Conservation (phyloP, 2,888 invertebrate genomes). For the Cantharis lateralis region DNA sequence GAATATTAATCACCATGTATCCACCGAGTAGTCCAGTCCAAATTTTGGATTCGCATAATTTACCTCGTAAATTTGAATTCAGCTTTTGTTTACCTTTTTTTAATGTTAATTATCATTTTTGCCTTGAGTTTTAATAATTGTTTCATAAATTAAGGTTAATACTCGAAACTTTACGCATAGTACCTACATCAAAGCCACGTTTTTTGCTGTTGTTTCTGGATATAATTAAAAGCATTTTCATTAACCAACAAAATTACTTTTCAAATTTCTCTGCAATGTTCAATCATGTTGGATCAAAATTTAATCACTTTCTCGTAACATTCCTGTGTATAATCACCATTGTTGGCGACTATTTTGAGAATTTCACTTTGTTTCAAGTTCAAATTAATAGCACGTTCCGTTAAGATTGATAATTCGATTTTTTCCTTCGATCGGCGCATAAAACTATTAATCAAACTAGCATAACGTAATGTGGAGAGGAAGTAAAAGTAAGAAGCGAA, state of each 20-base stretch:
- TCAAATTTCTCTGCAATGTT: not conserved
- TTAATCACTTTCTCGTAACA: not conserved
- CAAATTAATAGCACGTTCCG: not conserved
- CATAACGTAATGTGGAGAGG: not conserved
- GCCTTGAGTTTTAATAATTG: not conserved
- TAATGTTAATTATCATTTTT: not conserved
- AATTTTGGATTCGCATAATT: not conserved
- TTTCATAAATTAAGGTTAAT: not conserved
- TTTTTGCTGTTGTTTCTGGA: not conserved
- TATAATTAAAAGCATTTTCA: not conserved
- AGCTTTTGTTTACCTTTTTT: not conserved
- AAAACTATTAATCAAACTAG: not conserved
- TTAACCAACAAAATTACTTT: not conserved
- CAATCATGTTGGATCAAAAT: not conserved
- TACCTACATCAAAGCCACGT: not conserved
- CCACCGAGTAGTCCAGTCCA: not conserved
- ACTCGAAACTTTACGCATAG: not conserved
- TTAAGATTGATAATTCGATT: not conserved
- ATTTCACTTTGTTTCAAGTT: not conserved
- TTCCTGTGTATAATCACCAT: not conserved
- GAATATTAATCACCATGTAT: slow-evolving; percentile 7
- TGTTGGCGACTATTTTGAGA: not conserved
- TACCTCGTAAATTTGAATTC: not conserved
- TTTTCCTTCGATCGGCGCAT: not conserved
- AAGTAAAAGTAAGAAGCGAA: not conserved